These are phyloP conservation scores for Yasuhikotakia modesta DNA, from an alignment of 2,797 vertebrate species.

Conservation along the genomic window DNA sequence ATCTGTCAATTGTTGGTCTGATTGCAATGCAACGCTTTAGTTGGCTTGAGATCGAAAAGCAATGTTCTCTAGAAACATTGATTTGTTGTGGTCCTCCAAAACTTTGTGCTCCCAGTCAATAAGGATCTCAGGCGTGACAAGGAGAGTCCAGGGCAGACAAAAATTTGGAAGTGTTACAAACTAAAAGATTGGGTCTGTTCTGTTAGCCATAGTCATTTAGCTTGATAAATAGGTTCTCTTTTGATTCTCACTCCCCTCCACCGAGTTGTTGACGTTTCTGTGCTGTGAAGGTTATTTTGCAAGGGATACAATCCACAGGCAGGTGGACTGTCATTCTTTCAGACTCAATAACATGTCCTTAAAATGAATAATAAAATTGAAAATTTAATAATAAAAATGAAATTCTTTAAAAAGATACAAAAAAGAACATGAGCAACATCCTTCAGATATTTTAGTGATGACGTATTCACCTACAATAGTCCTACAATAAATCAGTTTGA, in stretches of 20 bases:
- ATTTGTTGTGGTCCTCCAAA: conserved; percentile 45
- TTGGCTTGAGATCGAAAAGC: conserved; percentile 36
- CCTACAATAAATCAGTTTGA: not conserved
- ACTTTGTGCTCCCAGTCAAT: conserved; percentile 53
- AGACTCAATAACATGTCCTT: not conserved
- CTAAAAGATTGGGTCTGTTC: conserved; percentile 57
- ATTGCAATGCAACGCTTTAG: conserved; percentile 25
- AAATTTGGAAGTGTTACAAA: conserved; percentile 58
- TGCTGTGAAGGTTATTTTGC: conserved; percentile 27
- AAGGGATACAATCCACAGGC: conserved; percentile 23
- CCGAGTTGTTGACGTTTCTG: conserved; percentile 22
- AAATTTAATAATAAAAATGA: too few relatives aligned
- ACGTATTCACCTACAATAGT: too few relatives aligned
- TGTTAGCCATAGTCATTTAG: conserved; percentile 52
- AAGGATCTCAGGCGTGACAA: conserved; percentile 47
- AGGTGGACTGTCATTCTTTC: not conserved
- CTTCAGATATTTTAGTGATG: too few relatives aligned
- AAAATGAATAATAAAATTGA: too few relatives aligned
- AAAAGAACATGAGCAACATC: too few relatives aligned
- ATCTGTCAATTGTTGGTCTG: conserved; percentile 10
- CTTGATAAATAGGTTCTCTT: conserved; percentile 54
- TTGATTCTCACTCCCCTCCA: conserved; percentile 27
- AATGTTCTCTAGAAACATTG: conserved; percentile 45
- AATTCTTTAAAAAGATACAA: too few relatives aligned
- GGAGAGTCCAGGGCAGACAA: conserved; percentile 42